These are phyloP conservation scores for Hydra vulgaris DNA, from an alignment of 30 jellyfish, hydroid and myxozoan genomes.

Conservation along the genomic window DNA sequence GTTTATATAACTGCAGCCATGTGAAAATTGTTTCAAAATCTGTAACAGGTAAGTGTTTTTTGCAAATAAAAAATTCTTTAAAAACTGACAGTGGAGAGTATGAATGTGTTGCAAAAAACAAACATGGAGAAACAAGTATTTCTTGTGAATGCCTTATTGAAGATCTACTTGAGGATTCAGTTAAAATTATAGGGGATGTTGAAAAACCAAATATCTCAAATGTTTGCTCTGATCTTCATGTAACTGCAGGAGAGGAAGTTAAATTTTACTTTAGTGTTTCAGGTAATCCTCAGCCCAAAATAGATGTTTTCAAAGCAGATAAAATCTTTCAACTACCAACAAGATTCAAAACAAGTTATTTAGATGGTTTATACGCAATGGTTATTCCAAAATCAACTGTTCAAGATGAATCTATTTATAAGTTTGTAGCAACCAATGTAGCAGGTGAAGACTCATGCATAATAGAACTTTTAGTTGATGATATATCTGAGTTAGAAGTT, in stretches of 20 bases:
- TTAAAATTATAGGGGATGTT: conserved; percentile 3
- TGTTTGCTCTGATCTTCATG: conserved; percentile 18
- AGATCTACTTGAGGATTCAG: conserved; percentile 2
- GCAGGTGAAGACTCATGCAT: conserved; percentile 78
- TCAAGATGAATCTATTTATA: conserved; percentile 63
- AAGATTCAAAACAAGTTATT: conserved; percentile 9
- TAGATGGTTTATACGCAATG: conserved; percentile 25
- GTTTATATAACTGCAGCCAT: conserved; percentile 21
- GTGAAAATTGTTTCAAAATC: conserved; percentile 18
- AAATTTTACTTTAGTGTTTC: conserved; percentile 39
- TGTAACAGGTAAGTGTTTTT: conserved; percentile 38
- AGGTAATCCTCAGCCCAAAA: conserved; percentile 62
- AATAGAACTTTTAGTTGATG: conserved; percentile 78
- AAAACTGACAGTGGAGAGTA: conserved; percentile 64
- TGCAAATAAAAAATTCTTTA: conserved; percentile 34
- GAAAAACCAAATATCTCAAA: conserved; percentile 12
- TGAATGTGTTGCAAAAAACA: conserved; percentile 79
- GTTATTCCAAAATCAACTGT: conserved; percentile 28
- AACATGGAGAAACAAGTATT: conserved; percentile 82
- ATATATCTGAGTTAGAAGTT: conserved; percentile 24
- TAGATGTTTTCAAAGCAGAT: conserved; percentile 64
- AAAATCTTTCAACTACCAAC: conserved; percentile 23
- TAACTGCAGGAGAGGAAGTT: conserved; percentile 56
- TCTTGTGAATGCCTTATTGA: conserved; percentile 54
- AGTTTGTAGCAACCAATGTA: conserved; percentile 57